Evolutionary conservation across 1,140 invertebrate genomes (phyloP).

Genomic region (Pogonomyrmex barbatus): DNA sequence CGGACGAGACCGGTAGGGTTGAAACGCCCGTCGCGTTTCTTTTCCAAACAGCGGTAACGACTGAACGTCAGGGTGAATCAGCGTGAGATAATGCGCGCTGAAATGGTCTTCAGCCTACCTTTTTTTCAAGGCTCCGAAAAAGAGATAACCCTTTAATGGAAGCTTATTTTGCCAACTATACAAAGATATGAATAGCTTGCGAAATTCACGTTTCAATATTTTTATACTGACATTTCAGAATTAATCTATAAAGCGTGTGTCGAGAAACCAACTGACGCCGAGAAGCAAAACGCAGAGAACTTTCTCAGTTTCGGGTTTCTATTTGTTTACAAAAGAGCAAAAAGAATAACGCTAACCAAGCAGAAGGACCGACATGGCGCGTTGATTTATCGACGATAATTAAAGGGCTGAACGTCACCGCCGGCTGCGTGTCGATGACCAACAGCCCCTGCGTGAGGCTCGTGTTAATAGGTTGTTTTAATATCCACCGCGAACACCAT

Average conservation of each 20-base stretch:
- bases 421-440: constrained; percentile 79
- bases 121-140: neutral
- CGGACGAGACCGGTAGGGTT: constrained; percentile 38
- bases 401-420: constrained; percentile 78
- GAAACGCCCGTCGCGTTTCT: constrained; percentile 40
- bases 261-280: neutral
- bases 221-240: too few relatives aligned
- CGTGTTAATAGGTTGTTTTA: constrained; percentile 78
- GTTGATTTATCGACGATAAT: constrained; percentile 80
- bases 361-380: constrained; percentile 41
- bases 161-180: neutral
- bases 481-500: constrained; percentile 58
- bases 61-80: constrained; percentile 27
- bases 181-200: neutral
- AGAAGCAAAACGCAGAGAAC: neutral
- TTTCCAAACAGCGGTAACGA: constrained; percentile 45
- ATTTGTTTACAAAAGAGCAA: constrained; percentile 43
- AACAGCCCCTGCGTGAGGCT: constrained; percentile 78
- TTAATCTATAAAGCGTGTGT: neutral
- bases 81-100: constrained; percentile 41
- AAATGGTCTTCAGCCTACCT: constrained; percentile 11
- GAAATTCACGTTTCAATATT: neutral
- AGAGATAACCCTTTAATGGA: neutral
- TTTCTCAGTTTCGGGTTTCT: neutral
- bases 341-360: constrained; percentile 57